Conservation (phyloP, 2,797 vertebrate genomes). For the Rhinogobio ventralis region DNA sequence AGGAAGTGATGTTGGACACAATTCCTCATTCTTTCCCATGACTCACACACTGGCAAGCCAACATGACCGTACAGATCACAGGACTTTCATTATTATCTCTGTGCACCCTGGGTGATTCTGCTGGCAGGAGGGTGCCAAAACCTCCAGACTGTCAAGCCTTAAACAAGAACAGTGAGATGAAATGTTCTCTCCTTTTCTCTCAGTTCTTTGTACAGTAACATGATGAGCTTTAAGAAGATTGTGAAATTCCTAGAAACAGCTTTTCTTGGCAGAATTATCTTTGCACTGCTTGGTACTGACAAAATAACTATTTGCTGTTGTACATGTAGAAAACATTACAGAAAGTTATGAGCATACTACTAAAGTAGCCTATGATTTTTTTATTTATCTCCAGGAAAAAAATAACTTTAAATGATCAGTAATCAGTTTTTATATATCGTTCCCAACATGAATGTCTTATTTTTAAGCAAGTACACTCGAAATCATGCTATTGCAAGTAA, state of each 20-base stretch:
- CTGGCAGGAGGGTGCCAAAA: slow-evolving; percentile 25
- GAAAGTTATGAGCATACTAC: background rate
- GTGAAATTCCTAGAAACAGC: background rate
- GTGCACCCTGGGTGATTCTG: slow-evolving; percentile 23
- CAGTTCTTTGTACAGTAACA: background rate
- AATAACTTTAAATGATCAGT: background rate
- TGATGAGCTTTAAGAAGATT: slow-evolving; percentile 8
- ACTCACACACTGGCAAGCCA: slow-evolving; percentile 17
- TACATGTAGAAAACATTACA: background rate
- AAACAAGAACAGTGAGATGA: slow-evolving; percentile 26
- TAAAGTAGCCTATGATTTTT: background rate
- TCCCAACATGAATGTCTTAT: background rate
- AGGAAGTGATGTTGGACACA: slow-evolving; percentile 24
- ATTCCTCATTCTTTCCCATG: slow-evolving; percentile 39
- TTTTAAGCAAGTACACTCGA: background rate
- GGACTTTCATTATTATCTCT: slow-evolving; percentile 49
- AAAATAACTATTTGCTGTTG: background rate
- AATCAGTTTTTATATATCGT: background rate
- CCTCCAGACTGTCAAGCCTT: background rate
- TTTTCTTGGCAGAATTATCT: slow-evolving; percentile 15
- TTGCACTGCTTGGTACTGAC: background rate
- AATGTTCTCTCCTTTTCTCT: background rate
- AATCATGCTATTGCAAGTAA: background rate
- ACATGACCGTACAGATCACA: slow-evolving; percentile 41
- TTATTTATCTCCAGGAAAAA: background rate